Base-by-base conservation (phyloP, 2,113 vertebrate species). In the Myocastor coypus region DNA sequence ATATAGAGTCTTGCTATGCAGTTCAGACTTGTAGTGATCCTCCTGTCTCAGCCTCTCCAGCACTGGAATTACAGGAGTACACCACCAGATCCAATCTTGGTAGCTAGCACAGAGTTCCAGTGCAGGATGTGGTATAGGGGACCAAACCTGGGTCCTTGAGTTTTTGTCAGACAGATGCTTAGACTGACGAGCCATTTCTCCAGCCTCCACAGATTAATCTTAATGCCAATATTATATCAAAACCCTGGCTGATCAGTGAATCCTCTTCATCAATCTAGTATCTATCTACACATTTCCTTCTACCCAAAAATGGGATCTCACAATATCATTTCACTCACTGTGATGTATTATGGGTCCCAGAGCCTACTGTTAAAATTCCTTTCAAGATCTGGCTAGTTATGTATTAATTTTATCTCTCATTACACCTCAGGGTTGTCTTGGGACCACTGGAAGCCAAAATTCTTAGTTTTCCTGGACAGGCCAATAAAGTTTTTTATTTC, bases 181-280 rank as follows among this genome's bases (percentile, higher is more conserved):
- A 10, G 24, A 57, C 61, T 8, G 7, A 24, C 0, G 24, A 63
- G 61, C 61, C 26, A 63, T 26, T 3, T 63, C 61, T 24, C 22
- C 61, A 63, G 61, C 24, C 24, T 22, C 24, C 69, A 91, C 87
- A 83, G 28, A 87, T 80, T 46, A 96, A 86, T 89, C 68, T 37
- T 93, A 94, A 92, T 63, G 19, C 55, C 42, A 73, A 68, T 34
- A 82, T 80, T 59, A 83, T 13, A 78, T 32, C 71, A 82, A 71
- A 91, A 80, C 1, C 81, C 26, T 63, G 90, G 87, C 26, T 94
- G 42, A 85, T 14, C 64, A 12, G 50, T 28, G 7, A 40, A 22
- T 40, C 30, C 6, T 77, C 1, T 9, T 3, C 17, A 75, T 24
- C 30, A 30, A 11, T 75, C 34, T 3, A 52, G 11, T 91, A 6